Base-by-base conservation (phyloP, 2,888 invertebrate species). In the Limnephilus auricula region DNA sequence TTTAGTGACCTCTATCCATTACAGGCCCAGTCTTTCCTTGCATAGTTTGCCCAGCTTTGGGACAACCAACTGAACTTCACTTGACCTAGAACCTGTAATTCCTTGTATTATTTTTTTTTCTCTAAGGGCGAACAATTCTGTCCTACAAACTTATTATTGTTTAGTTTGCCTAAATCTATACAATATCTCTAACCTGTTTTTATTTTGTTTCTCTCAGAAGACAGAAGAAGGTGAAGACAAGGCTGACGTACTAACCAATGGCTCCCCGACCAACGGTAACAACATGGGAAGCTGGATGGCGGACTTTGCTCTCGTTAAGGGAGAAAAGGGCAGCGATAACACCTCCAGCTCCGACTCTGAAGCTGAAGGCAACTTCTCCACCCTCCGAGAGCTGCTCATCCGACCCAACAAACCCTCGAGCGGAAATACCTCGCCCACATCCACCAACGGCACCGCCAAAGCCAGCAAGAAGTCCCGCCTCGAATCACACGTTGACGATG, bases 341-440 rank as follows among this genome's bases (percentile, higher is more conserved):
- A 95, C 96, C 90, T 96, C 96, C 0, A 96, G 96, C 50, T 97
- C 97, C 0, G 97, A 97, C 93, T 86, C 86, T 13, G 97, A 97
- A 93, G 96, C 96, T 79, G 97, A 97, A n/a, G 97, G 97, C 32
- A 97, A 97, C 94, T 98, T 97, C 95, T 98, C 98, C 0, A 98
- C 98, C 0, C 95, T 98, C 18, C 95, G 98, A 0, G 98, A 98
- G 94, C 95, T 98, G 85, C 95, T 98, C 10, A 98, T 98, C 92
- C 95, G 98, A 93, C 97, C 98, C 0, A 95, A 95, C 92, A 95
- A 95, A 92, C 95, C 95, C 90, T 95, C 95, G 90, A 94, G 95
- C 87, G 93, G 93, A 25, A 89, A 91, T 31, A 92, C 92, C 85
- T 95, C 96, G n/a, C 95, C 96, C 0, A 93, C 94, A 18, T 93